phyloP scores from a whole-genome alignment of 2,797 vertebrate genomes.

The Percopsis omiscomaycus region DNA sequence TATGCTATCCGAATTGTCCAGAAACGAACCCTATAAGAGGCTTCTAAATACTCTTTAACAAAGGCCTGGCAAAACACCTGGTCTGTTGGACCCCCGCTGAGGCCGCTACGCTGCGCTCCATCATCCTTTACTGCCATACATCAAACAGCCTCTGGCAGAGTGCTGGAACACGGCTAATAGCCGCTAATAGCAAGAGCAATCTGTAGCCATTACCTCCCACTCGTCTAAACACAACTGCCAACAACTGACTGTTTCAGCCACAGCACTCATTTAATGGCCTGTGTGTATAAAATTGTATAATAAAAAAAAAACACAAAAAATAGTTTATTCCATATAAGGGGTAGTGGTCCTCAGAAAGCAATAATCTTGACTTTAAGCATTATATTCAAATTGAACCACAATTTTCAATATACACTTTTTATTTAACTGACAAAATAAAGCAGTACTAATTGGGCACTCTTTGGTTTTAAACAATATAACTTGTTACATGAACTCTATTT shows the following conservation, averaged over 20 bases:
- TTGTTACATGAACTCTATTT: too few relatives aligned
- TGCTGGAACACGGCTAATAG: conserved; percentile 51
- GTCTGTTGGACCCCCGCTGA: not conserved
- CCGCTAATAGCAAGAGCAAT: conserved; percentile 51
- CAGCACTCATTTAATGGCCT: conserved; percentile 5
- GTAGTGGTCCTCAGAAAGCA: too few relatives aligned
- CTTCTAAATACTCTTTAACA: not conserved
- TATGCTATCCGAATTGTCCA: not conserved
- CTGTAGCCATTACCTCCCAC: conserved; percentile 45
- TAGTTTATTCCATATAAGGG: conserved; percentile 1
- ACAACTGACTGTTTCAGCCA: conserved; percentile 21
- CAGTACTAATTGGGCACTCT: too few relatives aligned
- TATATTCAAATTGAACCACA: too few relatives aligned
- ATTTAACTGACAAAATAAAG: too few relatives aligned
- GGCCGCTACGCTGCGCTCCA: conserved; percentile 17
- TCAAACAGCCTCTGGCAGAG: conserved; percentile 41
- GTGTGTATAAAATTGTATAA: not conserved
- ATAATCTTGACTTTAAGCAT: too few relatives aligned
- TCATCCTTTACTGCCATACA: conserved; percentile 39
- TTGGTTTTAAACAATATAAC: too few relatives aligned
- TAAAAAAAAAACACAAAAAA: not conserved
- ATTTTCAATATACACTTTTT: too few relatives aligned
- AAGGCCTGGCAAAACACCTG: conserved; percentile 34
- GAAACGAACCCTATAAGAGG: not conserved
- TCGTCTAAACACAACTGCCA: conserved; percentile 43